Evolutionary conservation across 1,140 invertebrate species (phyloP).

Genomic region (Holcopasites calliopsidis): DNA sequence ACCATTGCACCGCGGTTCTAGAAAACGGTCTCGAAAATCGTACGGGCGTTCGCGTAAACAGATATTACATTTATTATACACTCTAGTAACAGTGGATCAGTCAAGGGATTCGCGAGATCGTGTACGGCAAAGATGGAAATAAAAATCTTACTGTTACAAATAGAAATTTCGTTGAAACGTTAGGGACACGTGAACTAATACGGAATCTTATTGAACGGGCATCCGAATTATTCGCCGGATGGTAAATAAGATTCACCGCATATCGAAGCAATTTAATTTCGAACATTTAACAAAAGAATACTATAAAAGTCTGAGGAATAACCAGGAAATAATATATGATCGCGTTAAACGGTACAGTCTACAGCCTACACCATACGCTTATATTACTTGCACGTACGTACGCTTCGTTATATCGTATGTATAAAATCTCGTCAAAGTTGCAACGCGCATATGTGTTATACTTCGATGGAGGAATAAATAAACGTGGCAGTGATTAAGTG

Average conservation of each 20-base stretch:
- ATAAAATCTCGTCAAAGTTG: constrained; percentile 31
- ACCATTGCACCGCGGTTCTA: constrained; percentile 33
- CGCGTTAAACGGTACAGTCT: constrained; percentile 17
- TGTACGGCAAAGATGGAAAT: constrained; percentile 19
- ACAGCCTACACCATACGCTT: constrained; percentile 18
- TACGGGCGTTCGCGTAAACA: not conserved
- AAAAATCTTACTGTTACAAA: constrained; percentile 17
- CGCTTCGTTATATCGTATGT: constrained; percentile 4
- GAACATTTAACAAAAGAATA: constrained; percentile 20
- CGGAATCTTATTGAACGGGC: too few species aligned
- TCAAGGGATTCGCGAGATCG: constrained; percentile 16
- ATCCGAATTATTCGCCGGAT: too few species aligned
- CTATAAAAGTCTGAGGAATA: not conserved
- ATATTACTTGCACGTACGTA: constrained; percentile 44
- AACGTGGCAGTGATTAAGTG: constrained; percentile 49
- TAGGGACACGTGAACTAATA: too few species aligned
- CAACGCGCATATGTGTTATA: constrained; percentile 43
- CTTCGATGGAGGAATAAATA: constrained; percentile 51
- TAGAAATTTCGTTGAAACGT: not conserved
- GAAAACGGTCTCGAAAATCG: constrained; percentile 1
- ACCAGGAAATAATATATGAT: not conserved
- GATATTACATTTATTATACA: constrained; percentile 31
- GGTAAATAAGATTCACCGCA: too few species aligned
- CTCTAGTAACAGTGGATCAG: constrained; percentile 27
- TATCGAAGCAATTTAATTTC: not conserved